phyloP scores from a whole-genome alignment of 2,113 vertebrate species.

The Phainopepla nitens region DNA sequence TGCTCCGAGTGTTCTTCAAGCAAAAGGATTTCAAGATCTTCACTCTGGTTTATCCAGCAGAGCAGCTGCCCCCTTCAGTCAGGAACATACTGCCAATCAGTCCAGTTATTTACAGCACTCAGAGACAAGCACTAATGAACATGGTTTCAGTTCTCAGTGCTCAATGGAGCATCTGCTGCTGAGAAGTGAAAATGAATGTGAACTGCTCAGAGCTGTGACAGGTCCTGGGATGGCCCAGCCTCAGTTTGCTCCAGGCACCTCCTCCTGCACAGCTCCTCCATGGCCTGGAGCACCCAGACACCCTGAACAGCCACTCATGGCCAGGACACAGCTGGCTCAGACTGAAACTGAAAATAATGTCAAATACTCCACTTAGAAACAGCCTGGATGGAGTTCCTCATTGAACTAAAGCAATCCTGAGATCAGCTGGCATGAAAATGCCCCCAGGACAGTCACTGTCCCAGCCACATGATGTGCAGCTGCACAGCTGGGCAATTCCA shows the following conservation, averaged over 20 bases:
- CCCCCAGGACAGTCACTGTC: not conserved
- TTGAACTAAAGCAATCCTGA: not conserved
- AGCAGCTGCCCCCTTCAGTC: not conserved
- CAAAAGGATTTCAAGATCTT: not conserved
- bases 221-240: not conserved
- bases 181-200: not conserved
- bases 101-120: not conserved
- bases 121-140: not conserved
- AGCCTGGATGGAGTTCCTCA: not conserved
- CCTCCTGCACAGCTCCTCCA: not conserved
- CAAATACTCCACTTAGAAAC: not conserved
- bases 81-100: not conserved
- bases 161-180: not conserved
- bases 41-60: not conserved
- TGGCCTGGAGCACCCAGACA: not conserved
- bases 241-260: not conserved
- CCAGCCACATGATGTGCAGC: not conserved
- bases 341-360: not conserved
- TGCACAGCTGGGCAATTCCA: not conserved
- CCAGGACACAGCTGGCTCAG: not conserved
- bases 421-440: not conserved
- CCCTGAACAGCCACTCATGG: not conserved
- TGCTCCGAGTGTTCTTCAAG: not conserved
- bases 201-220: not conserved
- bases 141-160: not conserved